Base-by-base conservation (phyloP, 2,888 invertebrate species). In the Aspidiotus rigidus region DNA sequence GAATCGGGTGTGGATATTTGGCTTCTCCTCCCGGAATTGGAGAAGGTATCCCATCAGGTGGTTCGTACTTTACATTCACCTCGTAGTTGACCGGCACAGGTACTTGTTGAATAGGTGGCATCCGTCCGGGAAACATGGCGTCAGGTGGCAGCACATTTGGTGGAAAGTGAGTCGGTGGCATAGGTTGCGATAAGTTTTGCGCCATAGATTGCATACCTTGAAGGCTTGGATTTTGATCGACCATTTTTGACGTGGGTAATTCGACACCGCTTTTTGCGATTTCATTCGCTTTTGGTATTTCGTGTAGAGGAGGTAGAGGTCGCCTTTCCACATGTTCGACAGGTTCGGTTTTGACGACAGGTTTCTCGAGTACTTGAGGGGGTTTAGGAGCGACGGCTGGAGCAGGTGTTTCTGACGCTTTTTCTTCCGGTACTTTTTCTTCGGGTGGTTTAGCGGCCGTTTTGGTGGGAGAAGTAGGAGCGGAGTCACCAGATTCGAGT, bases 91-190 rank as follows among this genome's bases (percentile, higher is more conserved):
- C 39, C 10, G 69, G 13, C 10, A 62, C 42, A 9, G 62, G 44
- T 9, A n/a, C 42, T 13, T 11, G 49, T 49, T 11, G 49, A 11
- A n/a, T 2, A 11, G 13, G 13, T 57, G 57, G 57, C 15, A 17
- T 17, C 5, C 10, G 10, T 2, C 28, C 28, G 5, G 62, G 49
- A 41, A 9, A 41, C 42, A 44, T 49, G 54, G 69, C 9, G 54
- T 44, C 69, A 28, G 40, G 77, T 77, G 3, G 77, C 28, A 28
- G 5, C 76, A 69, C 77, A 77, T 63, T 76, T 75, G 15, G 44
- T 8, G 77, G 62, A n/a, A 41, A 81, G 79, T 73, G 79, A 79
- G 40, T 78, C 78, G 0, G 79, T 77, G 28, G 77, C 77, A 17
- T 77, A 76, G 40, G 39, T 42, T 60, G 59, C 15, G 44, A 39